Percentiles rank a stretch among this genome's conserved stretches.
Evolutionary conservation across 2,113 vertebrate species (phyloP).

Genomic region (Nothocercus julius): DNA sequence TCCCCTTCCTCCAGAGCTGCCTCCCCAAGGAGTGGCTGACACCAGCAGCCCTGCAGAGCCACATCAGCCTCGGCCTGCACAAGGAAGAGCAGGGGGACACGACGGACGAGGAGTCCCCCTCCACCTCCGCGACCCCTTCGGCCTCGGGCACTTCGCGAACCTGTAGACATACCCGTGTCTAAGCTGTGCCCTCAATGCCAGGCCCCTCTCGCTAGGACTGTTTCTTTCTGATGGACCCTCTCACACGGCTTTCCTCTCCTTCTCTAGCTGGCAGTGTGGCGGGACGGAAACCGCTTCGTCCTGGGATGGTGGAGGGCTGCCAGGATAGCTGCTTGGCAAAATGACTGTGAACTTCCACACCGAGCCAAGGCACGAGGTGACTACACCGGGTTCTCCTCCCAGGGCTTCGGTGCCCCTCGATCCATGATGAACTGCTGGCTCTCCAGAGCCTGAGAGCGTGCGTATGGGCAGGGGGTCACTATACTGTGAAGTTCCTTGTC

Average conservation of each 20-base stretch:
- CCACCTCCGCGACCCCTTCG: constrained; percentile 71
- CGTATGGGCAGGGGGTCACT: background rate
- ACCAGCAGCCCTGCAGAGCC: constrained; percentile 91
- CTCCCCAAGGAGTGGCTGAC: constrained; percentile 93
- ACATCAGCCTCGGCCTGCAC: constrained; percentile 90
- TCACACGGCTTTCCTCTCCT: background rate
- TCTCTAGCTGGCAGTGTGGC: background rate
- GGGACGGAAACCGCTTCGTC: background rate
- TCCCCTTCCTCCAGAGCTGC: constrained; percentile 94
- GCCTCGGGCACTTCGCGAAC: constrained; percentile 82
- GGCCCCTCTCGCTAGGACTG: background rate
- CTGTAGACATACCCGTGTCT: constrained; percentile 90
- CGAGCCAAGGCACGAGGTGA: background rate
- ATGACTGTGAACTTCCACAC: background rate
- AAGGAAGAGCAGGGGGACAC: constrained; percentile 86
- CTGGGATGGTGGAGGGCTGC: background rate
- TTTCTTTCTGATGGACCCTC: background rate
- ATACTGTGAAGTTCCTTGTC: constrained; percentile 59
- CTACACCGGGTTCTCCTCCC: background rate
- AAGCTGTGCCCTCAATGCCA: constrained; percentile 28
- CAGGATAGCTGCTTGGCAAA: background rate
- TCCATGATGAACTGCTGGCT: background rate
- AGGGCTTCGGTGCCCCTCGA: background rate
- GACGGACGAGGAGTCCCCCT: constrained; percentile 84
- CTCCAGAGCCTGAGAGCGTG: background rate